Conservation (phyloP, 1,140 invertebrate genomes). For the Glossosoma conforme region DNA sequence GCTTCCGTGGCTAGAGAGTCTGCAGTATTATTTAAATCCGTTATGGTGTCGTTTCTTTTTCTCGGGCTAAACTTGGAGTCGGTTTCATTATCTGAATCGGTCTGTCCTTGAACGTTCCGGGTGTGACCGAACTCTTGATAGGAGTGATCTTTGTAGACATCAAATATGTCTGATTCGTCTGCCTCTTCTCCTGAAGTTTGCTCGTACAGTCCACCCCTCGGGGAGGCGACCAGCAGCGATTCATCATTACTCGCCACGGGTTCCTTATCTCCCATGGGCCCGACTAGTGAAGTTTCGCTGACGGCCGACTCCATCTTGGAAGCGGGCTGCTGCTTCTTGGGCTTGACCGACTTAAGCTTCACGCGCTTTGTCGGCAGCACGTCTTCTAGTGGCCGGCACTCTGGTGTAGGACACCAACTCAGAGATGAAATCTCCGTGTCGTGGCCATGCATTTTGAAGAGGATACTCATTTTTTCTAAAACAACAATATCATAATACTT, state of each 20-base stretch:
- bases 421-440: constrained; percentile 65
- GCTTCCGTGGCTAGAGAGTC: too few relatives aligned
- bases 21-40: too few relatives aligned
- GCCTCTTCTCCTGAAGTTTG: constrained; percentile 14
- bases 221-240: too few relatives aligned
- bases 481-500: constrained; percentile 26
- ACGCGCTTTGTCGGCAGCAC: constrained; percentile 5
- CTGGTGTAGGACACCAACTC: constrained; percentile 65
- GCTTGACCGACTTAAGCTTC: constrained; percentile 4
- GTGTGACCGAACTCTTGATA: constrained; percentile 9
- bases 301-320: too few relatives aligned
- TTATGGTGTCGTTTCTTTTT: too few relatives aligned
- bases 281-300: too few relatives aligned
- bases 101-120: background rate
- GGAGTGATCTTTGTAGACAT: constrained; percentile 19
- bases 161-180: constrained; percentile 21
- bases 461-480: constrained; percentile 52
- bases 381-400: constrained; percentile 19
- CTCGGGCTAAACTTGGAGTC: background rate
- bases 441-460: constrained; percentile 65
- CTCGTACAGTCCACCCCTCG: constrained; percentile 12
- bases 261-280: too few relatives aligned
- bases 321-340: too few relatives aligned
- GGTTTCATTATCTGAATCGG: constrained; percentile 8
- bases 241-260: too few relatives aligned